A percentile compares a stretch with the other conserved stretches of the same genome.
Conservation (phyloP, 2,888 invertebrate genomes). For the Invenusta paracnida region DNA sequence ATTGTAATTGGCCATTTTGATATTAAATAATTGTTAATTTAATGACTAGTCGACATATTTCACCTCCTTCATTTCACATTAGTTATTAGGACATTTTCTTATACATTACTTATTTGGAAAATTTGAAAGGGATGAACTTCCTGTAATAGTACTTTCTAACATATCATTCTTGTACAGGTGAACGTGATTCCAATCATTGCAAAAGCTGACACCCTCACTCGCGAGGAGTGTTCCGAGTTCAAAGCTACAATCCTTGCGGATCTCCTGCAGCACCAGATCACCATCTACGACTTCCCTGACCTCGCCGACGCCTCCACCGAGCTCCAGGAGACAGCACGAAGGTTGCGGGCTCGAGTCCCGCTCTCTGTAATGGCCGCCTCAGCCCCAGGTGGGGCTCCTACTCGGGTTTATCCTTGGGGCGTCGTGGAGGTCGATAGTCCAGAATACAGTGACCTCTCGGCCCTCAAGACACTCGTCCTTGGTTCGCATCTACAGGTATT, state of each 20-base stretch:
- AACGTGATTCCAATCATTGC: constrained; percentile 97
- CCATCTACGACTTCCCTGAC: constrained; percentile 96
- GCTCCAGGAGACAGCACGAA: constrained; percentile 71
- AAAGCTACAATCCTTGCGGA: constrained; percentile 94
- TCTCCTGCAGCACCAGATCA: constrained; percentile 91
- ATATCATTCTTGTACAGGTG: no score
- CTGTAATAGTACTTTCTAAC: no score
- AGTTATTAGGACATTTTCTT: no score
- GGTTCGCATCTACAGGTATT: background rate
- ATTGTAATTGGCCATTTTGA: no score
- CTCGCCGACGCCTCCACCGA: background rate
- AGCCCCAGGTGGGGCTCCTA: background rate
- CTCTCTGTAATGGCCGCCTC: constrained; percentile 85
- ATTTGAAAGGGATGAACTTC: no score
- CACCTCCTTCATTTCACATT: background rate
- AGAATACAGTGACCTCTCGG: background rate
- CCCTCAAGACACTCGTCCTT: background rate
- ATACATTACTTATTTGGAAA: no score
- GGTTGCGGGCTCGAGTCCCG: constrained; percentile 75
- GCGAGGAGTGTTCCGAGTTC: constrained; percentile 89
- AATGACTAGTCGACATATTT: no score
- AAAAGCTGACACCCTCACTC: constrained; percentile 96
- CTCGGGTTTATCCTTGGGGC: background rate
- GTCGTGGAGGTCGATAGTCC: background rate
- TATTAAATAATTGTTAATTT: no score